Evolutionary conservation across 1,140 invertebrate species (phyloP).

Genomic region (Drusus annulatus): DNA sequence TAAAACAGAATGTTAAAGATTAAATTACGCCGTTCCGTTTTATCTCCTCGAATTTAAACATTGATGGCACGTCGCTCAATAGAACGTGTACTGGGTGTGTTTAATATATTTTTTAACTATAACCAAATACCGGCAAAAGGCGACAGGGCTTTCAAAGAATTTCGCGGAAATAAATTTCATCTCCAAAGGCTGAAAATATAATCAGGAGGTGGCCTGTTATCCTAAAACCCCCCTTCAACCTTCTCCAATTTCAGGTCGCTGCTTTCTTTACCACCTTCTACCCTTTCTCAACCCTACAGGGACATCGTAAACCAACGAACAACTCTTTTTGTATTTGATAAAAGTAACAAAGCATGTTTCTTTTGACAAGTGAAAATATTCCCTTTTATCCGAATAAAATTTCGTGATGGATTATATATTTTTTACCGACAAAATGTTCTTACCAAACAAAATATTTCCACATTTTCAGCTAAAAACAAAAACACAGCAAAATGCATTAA

Average conservation of each 20-base stretch:
- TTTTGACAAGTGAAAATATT: constrained; percentile 6
- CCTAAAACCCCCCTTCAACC: constrained; percentile 29
- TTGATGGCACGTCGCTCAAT: constrained; percentile 30
- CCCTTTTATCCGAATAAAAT: background rate
- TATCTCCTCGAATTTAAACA: constrained; percentile 19
- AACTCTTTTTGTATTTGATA: background rate
- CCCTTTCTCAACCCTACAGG: constrained; percentile 27
- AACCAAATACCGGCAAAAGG: background rate
- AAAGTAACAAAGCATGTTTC: background rate
- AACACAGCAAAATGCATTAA: too few relatives aligned
- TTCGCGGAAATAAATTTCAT: constrained; percentile 44
- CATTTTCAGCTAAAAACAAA: too few relatives aligned
- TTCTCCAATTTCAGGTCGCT: constrained; percentile 33
- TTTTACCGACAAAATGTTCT: background rate
- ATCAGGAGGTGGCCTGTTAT: constrained; percentile 46
- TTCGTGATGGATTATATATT: too few relatives aligned
- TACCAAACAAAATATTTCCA: too few relatives aligned
- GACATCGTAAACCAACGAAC: constrained; percentile 10
- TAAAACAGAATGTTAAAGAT: constrained; percentile 21
- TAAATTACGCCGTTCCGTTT: constrained; percentile 25
- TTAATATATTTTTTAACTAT: constrained; percentile 15
- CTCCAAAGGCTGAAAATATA: constrained; percentile 43
- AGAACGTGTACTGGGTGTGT: constrained; percentile 23
- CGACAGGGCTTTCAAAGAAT: constrained; percentile 13
- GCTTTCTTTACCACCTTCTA: constrained; percentile 21